These are phyloP conservation scores for Dynastes tityus DNA, from an alignment of 2,888 invertebrate genomes.

Conservation along the genomic window DNA sequence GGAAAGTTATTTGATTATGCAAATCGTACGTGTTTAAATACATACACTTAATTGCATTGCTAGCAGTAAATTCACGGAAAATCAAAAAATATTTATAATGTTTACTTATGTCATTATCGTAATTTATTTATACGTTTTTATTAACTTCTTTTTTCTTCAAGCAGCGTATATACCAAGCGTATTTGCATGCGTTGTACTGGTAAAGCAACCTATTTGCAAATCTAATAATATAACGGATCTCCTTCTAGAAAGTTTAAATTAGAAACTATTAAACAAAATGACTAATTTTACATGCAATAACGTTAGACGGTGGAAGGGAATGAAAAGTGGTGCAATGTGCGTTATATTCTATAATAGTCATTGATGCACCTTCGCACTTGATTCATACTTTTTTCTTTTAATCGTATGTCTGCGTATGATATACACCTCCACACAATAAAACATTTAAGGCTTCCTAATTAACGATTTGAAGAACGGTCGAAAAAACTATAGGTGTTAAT, in stretches of 20 bases:
- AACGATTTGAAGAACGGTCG: conserved; percentile 35
- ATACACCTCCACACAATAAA: conserved; percentile 17
- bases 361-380: too few relatives aligned
- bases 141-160: background rate
- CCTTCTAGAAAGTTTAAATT: conserved; percentile 12
- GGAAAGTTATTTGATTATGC: conserved; percentile 35
- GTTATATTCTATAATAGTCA: background rate
- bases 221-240: conserved; percentile 6
- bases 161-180: background rate
- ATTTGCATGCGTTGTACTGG: background rate
- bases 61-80: conserved; percentile 13
- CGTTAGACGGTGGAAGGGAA: background rate
- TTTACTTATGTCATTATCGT: conserved; percentile 14
- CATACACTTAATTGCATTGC: conserved; percentile 12
- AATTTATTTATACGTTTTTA: conserved; percentile 20
- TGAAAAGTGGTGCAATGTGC: background rate
- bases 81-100: conserved; percentile 25
- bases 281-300: too few relatives aligned
- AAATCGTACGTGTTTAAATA: background rate
- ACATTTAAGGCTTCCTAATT: conserved; percentile 25
- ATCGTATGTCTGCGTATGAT: too few relatives aligned
- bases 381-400: too few relatives aligned
- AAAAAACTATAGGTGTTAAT: conserved; percentile 45
- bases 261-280: background rate
- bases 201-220: background rate